phyloP scores from a whole-genome alignment of 2,888 invertebrate genomes.

The Amphipyra tragopoginis region DNA sequence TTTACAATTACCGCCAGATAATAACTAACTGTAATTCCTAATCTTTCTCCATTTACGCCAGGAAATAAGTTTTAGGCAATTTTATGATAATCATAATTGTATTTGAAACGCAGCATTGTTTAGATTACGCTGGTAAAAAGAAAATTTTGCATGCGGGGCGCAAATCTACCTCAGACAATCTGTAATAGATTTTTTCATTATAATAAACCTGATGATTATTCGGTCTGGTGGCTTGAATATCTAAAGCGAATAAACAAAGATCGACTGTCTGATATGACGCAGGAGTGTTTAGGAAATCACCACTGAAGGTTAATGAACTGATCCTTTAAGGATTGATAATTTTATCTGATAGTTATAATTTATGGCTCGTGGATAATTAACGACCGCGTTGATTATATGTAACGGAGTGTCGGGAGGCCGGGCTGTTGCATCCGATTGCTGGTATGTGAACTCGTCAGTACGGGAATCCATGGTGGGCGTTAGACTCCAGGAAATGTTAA shows the following conservation, averaged over 20 bases:
- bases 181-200: constrained; percentile 47
- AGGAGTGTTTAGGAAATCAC: constrained; percentile 42
- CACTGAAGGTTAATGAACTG: constrained; percentile 29
- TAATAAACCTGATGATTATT: constrained; percentile 47
- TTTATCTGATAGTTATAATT: not conserved
- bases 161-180: constrained; percentile 55
- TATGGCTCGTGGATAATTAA: no score
- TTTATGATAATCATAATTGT: constrained; percentile 12
- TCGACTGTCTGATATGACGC: constrained; percentile 37
- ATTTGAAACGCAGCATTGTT: constrained; percentile 28
- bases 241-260: constrained; percentile 55
- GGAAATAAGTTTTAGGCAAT: constrained; percentile 3
- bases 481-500: no score
- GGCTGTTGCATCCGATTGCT: no score
- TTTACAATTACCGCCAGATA: constrained; percentile 13
- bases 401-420: no score
- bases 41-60: constrained; percentile 3
- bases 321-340: constrained; percentile 18
- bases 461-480: no score
- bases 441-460: no score
- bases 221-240: constrained; percentile 56
- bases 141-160: constrained; percentile 15
- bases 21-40: constrained; percentile 3
- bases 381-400: no score
- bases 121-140: constrained; percentile 8